A percentile compares a stretch with the other conserved stretches of the same genome.
phyloP scores from a whole-genome alignment of 2,797 vertebrate species.

The Sandelia bainsii region DNA sequence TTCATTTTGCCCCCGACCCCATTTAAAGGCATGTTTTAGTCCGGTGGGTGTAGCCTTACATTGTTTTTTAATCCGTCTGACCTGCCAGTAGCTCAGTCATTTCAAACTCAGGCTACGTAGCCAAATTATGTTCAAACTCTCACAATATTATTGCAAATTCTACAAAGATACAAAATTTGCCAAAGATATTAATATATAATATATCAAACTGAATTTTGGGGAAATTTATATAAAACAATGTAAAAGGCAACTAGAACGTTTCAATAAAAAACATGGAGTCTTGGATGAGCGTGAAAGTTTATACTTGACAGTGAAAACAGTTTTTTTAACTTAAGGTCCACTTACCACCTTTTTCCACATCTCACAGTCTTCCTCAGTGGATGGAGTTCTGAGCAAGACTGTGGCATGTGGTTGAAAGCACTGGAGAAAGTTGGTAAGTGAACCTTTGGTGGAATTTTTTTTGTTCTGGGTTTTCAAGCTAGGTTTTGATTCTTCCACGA shows the following conservation, averaged over 20 bases:
- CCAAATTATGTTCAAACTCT: neutral
- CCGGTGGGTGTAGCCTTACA: neutral
- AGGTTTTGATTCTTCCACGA: neutral
- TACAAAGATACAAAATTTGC: neutral
- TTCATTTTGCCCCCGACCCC: neutral
- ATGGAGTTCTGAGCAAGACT: neutral
- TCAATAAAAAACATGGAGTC: neutral
- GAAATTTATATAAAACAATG: neutral
- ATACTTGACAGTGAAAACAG: neutral
- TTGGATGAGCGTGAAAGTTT: neutral
- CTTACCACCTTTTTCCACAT: neutral
- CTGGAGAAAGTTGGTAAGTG: neutral
- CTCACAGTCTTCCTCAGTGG: neutral
- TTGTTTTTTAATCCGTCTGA: constrained; percentile 2
- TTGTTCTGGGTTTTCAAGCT: neutral
- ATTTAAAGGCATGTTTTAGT: neutral
- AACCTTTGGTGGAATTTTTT: neutral
- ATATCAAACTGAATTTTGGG: neutral
- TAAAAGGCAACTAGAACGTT: neutral
- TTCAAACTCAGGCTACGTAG: neutral
- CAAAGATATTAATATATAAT: neutral
- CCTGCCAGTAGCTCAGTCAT: neutral
- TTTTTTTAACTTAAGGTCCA: neutral
- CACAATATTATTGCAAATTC: neutral
- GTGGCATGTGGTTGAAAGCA: neutral